Conservation (phyloP, 2,888 invertebrate species). For the Sabellastarte sp. region DNA sequence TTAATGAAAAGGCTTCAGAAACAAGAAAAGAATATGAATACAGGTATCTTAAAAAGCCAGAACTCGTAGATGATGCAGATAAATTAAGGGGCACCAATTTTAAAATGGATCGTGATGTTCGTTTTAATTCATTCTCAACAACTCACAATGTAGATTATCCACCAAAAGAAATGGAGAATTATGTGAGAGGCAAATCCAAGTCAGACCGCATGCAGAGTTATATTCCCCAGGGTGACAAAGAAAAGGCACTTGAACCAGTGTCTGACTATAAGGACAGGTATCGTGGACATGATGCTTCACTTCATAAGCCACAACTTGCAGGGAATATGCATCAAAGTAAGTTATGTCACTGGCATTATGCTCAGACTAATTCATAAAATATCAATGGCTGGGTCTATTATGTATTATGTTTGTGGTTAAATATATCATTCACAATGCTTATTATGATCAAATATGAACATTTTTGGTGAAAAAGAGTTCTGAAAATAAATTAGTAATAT, state of each 20-base stretch:
- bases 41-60: constrained; percentile 31
- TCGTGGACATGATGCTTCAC: constrained; percentile 41
- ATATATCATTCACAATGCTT: no score
- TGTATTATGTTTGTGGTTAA: no score
- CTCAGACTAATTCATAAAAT: no score
- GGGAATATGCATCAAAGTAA: constrained; percentile 45
- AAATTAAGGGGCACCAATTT: constrained; percentile 48
- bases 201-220: constrained; percentile 30
- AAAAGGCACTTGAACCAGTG: constrained; percentile 41
- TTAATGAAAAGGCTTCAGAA: constrained; percentile 45
- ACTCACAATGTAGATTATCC: constrained; percentile 44
- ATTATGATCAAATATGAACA: no score
- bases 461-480: no score
- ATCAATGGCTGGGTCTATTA: no score
- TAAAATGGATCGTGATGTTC: constrained; percentile 49
- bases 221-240: constrained; percentile 47
- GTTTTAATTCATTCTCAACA: constrained; percentile 43
- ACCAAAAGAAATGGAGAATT: constrained; percentile 35
- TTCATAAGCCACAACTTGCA: constrained; percentile 36
- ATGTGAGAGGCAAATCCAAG: constrained; percentile 19
- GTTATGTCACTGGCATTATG: no score
- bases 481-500: no score
- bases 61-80: constrained; percentile 33
- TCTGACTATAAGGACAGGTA: constrained; percentile 48
- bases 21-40: constrained; percentile 28